Evolutionary conservation across 1,140 invertebrate species (phyloP).

Genomic region (Agraylea sexmaculata): DNA sequence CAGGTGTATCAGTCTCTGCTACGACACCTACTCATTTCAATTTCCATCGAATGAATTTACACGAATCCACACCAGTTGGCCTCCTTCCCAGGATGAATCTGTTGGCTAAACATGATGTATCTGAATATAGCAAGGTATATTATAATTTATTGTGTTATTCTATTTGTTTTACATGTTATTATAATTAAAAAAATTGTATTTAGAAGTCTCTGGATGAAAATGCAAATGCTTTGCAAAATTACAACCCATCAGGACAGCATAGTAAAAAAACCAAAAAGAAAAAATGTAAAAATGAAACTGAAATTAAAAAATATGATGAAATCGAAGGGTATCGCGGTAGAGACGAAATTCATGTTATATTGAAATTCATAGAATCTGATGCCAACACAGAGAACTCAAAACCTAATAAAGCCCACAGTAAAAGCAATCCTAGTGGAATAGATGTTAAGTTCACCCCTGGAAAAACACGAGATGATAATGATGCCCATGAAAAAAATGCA

Average conservation of each 20-base stretch:
- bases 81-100: slow-evolving; percentile 12
- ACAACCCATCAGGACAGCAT: slow-evolving; percentile 40
- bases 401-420: slow-evolving; percentile 23
- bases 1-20: slow-evolving; percentile 4
- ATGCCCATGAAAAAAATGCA: slow-evolving; percentile 31
- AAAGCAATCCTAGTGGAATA: slow-evolving; percentile 6
- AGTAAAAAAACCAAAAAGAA: slow-evolving; percentile 43
- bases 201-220: slow-evolving; percentile 55
- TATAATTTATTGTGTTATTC: too few relatives aligned
- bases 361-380: slow-evolving; percentile 45
- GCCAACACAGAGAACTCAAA: slow-evolving; percentile 27
- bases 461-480: slow-evolving; percentile 31
- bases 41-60: slow-evolving; percentile 6
- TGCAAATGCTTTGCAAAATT: slow-evolving; percentile 47
- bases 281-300: slow-evolving; percentile 46
- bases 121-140: neutral
- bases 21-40: slow-evolving; percentile 6
- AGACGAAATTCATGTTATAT: slow-evolving; percentile 43
- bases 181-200: slow-evolving; percentile 24
- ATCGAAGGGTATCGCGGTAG: slow-evolving; percentile 53
- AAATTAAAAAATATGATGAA: slow-evolving; percentile 46
- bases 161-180: too few relatives aligned
- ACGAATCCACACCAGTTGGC: too few relatives aligned
- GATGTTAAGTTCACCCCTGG: slow-evolving; percentile 20
- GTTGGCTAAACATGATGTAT: slow-evolving; percentile 10